A percentile compares a stretch with the other conserved stretches of the same genome.
These are phyloP conservation scores for Choristoneura rosaceana DNA, from an alignment of 2,888 invertebrate genomes.

Conservation along the genomic window DNA sequence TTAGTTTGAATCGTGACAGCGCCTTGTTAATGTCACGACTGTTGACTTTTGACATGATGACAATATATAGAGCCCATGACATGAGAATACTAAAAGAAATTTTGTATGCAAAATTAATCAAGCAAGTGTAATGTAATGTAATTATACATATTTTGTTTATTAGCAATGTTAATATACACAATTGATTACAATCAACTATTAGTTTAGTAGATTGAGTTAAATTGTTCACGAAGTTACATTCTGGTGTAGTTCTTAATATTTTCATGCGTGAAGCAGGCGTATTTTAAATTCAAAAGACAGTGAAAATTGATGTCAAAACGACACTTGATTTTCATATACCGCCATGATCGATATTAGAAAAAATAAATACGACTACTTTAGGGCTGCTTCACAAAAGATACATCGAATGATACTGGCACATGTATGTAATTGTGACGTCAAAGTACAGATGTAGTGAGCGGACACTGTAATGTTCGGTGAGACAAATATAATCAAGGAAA, in stretches of 20 bases:
- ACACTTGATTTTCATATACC: no score
- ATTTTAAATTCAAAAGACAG: background rate
- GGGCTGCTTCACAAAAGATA: background rate
- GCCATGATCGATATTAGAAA: no score
- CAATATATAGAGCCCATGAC: background rate
- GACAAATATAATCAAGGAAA: slow-evolving; percentile 8
- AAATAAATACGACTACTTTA: background rate
- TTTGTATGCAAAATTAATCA: no score
- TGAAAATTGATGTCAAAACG: no score
- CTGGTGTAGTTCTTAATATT: background rate
- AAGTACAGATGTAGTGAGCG: slow-evolving; percentile 24
- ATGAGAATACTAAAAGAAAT: background rate
- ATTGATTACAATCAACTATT: no score
- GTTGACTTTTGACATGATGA: background rate
- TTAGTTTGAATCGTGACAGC: background rate
- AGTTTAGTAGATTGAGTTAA: no score
- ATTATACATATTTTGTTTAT: no score
- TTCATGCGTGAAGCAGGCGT: background rate
- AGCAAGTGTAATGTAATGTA: no score
- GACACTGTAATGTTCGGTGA: slow-evolving; percentile 28
- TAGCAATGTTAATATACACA: no score
- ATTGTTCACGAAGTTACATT: no score
- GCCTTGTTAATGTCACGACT: background rate
- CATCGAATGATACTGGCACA: background rate
- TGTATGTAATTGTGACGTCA: slow-evolving; percentile 4